Evolutionary conservation across 2,797 vertebrate genomes (phyloP), one percentile per base, ranked within the genome.

Genomic region (Vultur gryphus): DNA sequence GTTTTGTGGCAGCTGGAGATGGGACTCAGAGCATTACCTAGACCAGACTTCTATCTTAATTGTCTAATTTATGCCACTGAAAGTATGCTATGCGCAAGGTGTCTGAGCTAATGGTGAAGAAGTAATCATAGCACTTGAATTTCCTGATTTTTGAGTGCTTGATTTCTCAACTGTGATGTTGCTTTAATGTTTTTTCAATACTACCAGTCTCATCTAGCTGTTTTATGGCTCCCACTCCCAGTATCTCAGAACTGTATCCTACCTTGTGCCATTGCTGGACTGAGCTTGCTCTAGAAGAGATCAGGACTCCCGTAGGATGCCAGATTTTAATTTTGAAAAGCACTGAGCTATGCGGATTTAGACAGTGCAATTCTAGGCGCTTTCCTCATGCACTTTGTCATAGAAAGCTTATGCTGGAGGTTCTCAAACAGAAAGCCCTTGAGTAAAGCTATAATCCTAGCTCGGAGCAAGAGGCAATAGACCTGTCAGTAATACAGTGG

Each of bases 361-460:
- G 58, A 72, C 37, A 79, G 80, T 49, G 55, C 55, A 92, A 46
- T 94, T 96, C 85, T 77, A 66, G 86, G 64, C 4, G 0, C 64
- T 80, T 93, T 86, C 28, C 58, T 86, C 18, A 1, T 39, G 59
- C 26, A 54, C 67, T 93, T 95, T 95, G 80, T 96, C 66, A 71
- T 21, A 70, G 77, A 79, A 82, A 94, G 70, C 88, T 94, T 90
- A 61, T 87, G 84, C 64, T 4, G 28, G 59, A 89, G 59, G 57
- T 95, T 93, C 78, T 92, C 81, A 80, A 46, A 90, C 39, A 70
- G 93, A 97, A 96, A 87, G 7, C 55, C 85, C 49, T 90, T 95
- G 69, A 87, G 94, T 95, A 97, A 96, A 97, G 37, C 82, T 77
- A 21, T 83, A 96, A 94, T 97, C 70, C 65, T 91, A n/a, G 87